These are phyloP conservation scores for Cassiopea andromeda DNA, from an alignment of 30 jellyfish, hydroid and myxozoan genomes.

Conservation along the genomic window DNA sequence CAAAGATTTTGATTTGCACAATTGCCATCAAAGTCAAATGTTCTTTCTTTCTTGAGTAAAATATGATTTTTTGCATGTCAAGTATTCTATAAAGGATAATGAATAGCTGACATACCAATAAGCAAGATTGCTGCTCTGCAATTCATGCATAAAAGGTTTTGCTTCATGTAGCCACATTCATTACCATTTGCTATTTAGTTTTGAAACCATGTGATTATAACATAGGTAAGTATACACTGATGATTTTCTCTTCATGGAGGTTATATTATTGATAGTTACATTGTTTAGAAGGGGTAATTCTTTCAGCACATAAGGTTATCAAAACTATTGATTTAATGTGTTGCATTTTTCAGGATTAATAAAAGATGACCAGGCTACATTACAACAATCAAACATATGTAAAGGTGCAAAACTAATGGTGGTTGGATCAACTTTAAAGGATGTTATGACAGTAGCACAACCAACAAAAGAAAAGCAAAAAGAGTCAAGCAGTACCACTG, in stretches of 20 bases:
- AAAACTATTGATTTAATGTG: background rate
- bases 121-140: background rate
- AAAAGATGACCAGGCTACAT: conserved; percentile 66
- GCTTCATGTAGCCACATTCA: background rate
- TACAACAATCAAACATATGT: conserved; percentile 58
- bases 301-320: background rate
- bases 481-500: background rate
- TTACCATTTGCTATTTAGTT: background rate
- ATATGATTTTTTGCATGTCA: background rate
- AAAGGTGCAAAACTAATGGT: conserved; percentile 86
- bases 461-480: conserved; percentile 66
- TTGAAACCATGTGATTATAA: background rate
- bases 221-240: background rate
- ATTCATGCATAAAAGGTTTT: background rate
- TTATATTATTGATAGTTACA: background rate
- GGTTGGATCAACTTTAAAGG: conserved; percentile 88
- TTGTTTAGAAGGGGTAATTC: background rate
- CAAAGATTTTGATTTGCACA: background rate
- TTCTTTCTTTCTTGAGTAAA: background rate
- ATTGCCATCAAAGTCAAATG: background rate
- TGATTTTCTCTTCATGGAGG: background rate
- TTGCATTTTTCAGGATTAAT: conserved; percentile 50
- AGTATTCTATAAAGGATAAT: no score
- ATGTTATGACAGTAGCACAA: conserved; percentile 70
- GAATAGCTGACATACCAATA: no score